These are phyloP conservation scores for Delichon dasypus DNA, from an alignment of 2,797 vertebrate species.

Conservation along the genomic window DNA sequence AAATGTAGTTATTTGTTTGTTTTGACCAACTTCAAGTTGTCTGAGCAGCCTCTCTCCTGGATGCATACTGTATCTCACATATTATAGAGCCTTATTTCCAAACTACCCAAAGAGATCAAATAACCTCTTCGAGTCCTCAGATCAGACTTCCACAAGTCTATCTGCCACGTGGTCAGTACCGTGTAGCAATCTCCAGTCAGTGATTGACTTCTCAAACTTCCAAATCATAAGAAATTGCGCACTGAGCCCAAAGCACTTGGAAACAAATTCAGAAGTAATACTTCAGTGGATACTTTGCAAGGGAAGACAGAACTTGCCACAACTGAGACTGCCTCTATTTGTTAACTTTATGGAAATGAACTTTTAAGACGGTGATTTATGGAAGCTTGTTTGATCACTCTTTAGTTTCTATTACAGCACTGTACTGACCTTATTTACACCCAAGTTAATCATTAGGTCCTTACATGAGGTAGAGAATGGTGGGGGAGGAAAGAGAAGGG, in stretches of 20 bases:
- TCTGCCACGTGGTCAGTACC: neutral
- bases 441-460: constrained; percentile 13
- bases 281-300: rapidly evolving
- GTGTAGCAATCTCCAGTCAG: neutral
- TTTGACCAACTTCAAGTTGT: neutral
- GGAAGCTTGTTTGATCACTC: neutral
- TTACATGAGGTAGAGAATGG: neutral
- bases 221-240: neutral
- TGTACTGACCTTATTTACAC: neutral
- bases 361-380: neutral
- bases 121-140: neutral
- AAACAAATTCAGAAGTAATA: neutral
- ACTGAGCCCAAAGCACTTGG: neutral
- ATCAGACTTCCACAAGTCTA: neutral
- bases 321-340: neutral
- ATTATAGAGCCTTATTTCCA: neutral
- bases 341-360: neutral
- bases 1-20: neutral
- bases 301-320: neutral
- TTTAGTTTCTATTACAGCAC: neutral
- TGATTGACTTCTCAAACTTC: neutral
- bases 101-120: neutral
- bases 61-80: neutral
- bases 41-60: neutral
- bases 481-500: neutral